phyloP scores from a whole-genome alignment of 2,797 vertebrate species.

The Champsocephalus esox region DNA sequence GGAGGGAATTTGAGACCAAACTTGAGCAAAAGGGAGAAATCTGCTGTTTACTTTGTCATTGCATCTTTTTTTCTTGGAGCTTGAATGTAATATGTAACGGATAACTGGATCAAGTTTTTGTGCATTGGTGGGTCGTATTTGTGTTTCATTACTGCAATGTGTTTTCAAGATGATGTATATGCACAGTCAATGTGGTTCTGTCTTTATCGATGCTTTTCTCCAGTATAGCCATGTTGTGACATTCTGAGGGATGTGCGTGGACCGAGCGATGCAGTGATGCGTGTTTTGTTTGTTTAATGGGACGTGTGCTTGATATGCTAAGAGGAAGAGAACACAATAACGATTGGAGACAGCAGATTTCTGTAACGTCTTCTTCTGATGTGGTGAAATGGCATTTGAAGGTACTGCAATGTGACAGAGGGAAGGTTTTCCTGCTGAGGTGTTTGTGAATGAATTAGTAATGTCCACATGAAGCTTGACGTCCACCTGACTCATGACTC shows the following conservation, averaged over 20 bases:
- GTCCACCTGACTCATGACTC: slow-evolving; percentile 58
- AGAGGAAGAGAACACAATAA: slow-evolving; percentile 15
- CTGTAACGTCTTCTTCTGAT: slow-evolving; percentile 23
- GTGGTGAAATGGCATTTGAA: slow-evolving; percentile 26
- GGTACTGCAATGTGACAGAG: slow-evolving; percentile 37
- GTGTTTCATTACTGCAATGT: slow-evolving; percentile 77
- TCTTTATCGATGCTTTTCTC: slow-evolving; percentile 72
- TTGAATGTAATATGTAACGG: slow-evolving; percentile 81
- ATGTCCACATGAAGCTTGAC: slow-evolving; percentile 44
- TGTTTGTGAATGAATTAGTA: slow-evolving; percentile 37
- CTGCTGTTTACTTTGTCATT: slow-evolving; percentile 82
- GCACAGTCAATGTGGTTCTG: slow-evolving; percentile 76
- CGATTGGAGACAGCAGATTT: slow-evolving; percentile 16
- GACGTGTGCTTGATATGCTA: slow-evolving; percentile 43
- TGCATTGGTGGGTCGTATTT: slow-evolving; percentile 71
- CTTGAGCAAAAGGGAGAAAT: slow-evolving; percentile 83
- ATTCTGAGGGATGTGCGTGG: slow-evolving; percentile 32
- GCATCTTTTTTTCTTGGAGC: slow-evolving; percentile 77
- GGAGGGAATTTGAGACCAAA: slow-evolving; percentile 86
- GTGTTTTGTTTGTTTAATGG: slow-evolving; percentile 37
- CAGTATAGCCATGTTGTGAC: slow-evolving; percentile 58
- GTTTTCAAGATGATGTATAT: slow-evolving; percentile 70
- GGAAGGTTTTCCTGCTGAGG: slow-evolving; percentile 37
- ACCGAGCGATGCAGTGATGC: slow-evolving; percentile 32
- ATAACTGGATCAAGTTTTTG: slow-evolving; percentile 72